Percentiles rank a stretch among this genome's conserved stretches.
phyloP scores from a whole-genome alignment of 2,797 vertebrate species.

The Gallinago nigripennis region DNA sequence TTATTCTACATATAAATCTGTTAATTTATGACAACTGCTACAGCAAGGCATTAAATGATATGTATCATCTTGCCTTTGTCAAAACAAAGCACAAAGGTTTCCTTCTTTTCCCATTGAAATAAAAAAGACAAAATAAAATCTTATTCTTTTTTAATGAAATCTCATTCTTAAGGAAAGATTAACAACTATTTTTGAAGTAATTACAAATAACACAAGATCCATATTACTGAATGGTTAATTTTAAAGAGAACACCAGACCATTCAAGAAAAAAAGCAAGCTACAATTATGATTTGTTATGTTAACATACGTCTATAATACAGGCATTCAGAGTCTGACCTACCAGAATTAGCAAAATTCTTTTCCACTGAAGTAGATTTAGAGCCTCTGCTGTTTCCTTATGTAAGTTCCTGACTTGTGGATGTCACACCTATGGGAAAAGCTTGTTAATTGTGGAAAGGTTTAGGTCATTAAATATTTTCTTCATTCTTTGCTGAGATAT shows the following conservation, averaged over 20 bases:
- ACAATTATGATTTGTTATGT: neutral
- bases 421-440: accelerated
- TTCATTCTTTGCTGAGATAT: neutral
- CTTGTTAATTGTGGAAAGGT: neutral
- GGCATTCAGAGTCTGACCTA: neutral
- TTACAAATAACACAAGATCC: neutral
- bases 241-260: neutral
- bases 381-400: accelerated
- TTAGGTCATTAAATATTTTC: neutral
- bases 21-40: neutral
- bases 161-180: neutral
- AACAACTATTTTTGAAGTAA: neutral
- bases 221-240: neutral
- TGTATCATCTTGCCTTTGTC: neutral
- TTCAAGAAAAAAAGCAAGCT: neutral
- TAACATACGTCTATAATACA: neutral
- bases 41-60: neutral
- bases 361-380: neutral
- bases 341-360: neutral
- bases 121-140: neutral
- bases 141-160: neutral
- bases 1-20: neutral
- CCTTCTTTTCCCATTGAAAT: neutral
- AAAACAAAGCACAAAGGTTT: neutral
- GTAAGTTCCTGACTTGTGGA: neutral